phyloP scores from a whole-genome alignment of 2,888 invertebrate species.

The Beris chalybata region DNA sequence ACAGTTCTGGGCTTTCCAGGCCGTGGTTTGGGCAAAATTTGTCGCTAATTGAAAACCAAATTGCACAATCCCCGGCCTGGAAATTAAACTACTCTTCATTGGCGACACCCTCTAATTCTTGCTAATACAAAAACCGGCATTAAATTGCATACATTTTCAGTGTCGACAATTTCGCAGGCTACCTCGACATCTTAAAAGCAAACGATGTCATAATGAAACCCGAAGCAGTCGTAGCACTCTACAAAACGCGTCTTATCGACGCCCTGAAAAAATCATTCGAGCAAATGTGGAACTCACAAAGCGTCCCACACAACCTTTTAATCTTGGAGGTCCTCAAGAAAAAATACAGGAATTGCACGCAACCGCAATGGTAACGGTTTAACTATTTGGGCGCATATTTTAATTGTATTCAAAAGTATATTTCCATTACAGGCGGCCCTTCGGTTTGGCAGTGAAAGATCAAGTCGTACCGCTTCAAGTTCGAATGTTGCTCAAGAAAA shows the following conservation, averaged over 20 bases:
- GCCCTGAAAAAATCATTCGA: slow-evolving; percentile 40
- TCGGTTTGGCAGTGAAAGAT: slow-evolving; percentile 41
- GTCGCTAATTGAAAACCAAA: slow-evolving; percentile 42
- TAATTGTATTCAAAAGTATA: not conserved
- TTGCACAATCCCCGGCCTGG: slow-evolving; percentile 51
- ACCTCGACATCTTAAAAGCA: slow-evolving; percentile 40
- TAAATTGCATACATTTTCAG: slow-evolving; percentile 22
- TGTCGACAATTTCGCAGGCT: slow-evolving; percentile 42
- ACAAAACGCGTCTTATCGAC: slow-evolving; percentile 40
- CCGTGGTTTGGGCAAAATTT: slow-evolving; percentile 46
- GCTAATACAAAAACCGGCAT: not conserved
- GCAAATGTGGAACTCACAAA: slow-evolving; percentile 42
- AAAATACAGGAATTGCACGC: slow-evolving; percentile 40
- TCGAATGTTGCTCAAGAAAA: slow-evolving; percentile 41
- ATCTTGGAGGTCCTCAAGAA: slow-evolving; percentile 44
- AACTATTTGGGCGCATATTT: not conserved
- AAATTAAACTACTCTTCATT: slow-evolving; percentile 39
- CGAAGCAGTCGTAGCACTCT: slow-evolving; percentile 39
- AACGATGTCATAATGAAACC: slow-evolving; percentile 41
- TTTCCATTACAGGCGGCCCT: slow-evolving; percentile 42
- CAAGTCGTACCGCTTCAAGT: slow-evolving; percentile 44
- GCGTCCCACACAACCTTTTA: slow-evolving; percentile 42
- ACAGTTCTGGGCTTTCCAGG: slow-evolving; percentile 41
- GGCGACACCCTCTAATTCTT: not conserved
- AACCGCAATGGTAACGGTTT: slow-evolving; percentile 42